A percentile compares a stretch with the other conserved stretches of the same genome.
These are phyloP conservation scores for Silurus glanis DNA, from an alignment of 2,113 vertebrate species.

Conservation along the genomic window DNA sequence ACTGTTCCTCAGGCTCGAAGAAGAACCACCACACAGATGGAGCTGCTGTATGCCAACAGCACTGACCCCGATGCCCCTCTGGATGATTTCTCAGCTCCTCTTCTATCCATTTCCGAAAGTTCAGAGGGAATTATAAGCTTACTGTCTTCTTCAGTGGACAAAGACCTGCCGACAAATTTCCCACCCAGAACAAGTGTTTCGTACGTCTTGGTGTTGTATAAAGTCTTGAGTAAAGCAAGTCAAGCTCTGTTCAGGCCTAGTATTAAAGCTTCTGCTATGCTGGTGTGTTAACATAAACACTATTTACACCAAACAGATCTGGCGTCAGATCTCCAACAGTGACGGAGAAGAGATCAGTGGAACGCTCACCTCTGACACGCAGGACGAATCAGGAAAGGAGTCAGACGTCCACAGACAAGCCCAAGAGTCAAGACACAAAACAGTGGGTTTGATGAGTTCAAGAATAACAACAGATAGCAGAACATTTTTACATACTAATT, in stretches of 20 bases:
- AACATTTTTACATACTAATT: not conserved
- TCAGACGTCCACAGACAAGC: slow-evolving; percentile 36
- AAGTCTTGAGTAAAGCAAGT: not conserved
- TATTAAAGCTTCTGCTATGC: not conserved
- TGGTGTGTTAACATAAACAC: not conserved
- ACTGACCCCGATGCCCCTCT: slow-evolving; percentile 75
- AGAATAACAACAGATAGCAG: not conserved
- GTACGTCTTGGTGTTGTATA: slow-evolving; percentile 74
- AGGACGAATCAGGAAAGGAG: slow-evolving; percentile 62
- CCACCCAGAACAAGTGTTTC: slow-evolving; percentile 80
- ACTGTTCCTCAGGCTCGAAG: slow-evolving; percentile 80
- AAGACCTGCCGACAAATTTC: slow-evolving; percentile 50
- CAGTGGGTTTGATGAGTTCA: slow-evolving; percentile 26
- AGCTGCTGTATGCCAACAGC: slow-evolving; percentile 89
- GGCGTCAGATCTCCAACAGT: slow-evolving; percentile 86
- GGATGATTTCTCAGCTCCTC: slow-evolving; percentile 74
- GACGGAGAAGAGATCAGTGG: slow-evolving; percentile 66
- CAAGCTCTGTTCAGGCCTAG: not conserved
- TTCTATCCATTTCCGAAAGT: slow-evolving; percentile 72
- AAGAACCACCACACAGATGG: slow-evolving; percentile 95
- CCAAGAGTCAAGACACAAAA: slow-evolving; percentile 34
- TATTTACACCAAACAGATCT: slow-evolving; percentile 73
- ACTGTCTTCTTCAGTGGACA: slow-evolving; percentile 69
- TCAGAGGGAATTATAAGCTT: slow-evolving; percentile 71
- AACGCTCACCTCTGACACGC: slow-evolving; percentile 83